phyloP scores from a whole-genome alignment of 2,113 vertebrate genomes.

The Eclectus roratus region DNA sequence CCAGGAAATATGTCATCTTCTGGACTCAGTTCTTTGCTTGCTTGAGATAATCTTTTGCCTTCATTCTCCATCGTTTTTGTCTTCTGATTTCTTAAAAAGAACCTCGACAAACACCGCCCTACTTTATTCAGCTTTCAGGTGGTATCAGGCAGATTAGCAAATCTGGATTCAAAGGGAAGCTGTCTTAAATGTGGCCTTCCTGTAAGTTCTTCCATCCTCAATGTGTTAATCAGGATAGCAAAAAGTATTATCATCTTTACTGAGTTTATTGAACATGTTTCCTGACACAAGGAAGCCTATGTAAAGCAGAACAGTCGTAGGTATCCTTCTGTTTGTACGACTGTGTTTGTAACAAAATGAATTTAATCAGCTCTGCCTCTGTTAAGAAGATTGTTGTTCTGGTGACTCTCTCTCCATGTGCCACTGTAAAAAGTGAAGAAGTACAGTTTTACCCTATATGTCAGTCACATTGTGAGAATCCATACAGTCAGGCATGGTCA shows the following conservation, averaged over 20 bases:
- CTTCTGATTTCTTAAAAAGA: not conserved
- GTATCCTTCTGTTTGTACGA: not conserved
- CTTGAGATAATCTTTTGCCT: not conserved
- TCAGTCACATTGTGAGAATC: not conserved
- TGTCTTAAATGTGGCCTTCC: not conserved
- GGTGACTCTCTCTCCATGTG: accelerated
- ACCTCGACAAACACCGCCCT: accelerated
- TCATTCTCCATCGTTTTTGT: not conserved
- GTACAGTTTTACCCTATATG: not conserved
- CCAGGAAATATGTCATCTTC: not conserved
- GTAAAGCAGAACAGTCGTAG: not conserved
- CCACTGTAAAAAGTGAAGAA: not conserved
- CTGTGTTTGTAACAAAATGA: not conserved
- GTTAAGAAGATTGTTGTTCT: not conserved
- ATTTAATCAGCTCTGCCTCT: not conserved
- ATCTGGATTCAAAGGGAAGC: not conserved
- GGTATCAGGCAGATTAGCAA: not conserved
- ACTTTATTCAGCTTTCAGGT: not conserved
- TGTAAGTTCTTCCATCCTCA: not conserved
- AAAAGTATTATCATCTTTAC: not conserved
- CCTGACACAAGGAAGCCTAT: not conserved
- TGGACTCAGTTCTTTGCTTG: not conserved
- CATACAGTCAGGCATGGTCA: not conserved
- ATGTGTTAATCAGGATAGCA: not conserved
- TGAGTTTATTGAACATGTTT: not conserved